Percentiles rank a stretch among this genome's conserved stretches.
phyloP scores from a whole-genome alignment of 1,140 invertebrate species.

The Lordiphosa collinella region DNA sequence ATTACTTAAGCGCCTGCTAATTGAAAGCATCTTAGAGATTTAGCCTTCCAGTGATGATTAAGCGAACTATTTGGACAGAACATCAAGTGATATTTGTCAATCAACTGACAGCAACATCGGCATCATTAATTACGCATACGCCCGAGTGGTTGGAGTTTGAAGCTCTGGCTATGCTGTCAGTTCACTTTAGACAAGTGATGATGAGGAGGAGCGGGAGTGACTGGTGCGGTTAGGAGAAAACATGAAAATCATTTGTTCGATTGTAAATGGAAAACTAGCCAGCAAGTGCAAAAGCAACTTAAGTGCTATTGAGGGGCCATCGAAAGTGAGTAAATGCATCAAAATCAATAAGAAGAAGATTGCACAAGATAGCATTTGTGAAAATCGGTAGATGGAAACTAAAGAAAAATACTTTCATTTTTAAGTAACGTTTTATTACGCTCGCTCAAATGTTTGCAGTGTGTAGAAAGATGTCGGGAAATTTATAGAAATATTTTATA shows the following conservation, averaged over 20 bases:
- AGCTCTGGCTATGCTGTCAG: slow-evolving; percentile 25
- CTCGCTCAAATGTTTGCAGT: neutral
- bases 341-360: slow-evolving; percentile 47
- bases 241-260: slow-evolving; percentile 45
- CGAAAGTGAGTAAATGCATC: slow-evolving; percentile 26
- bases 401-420: too few species aligned
- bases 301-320: slow-evolving; percentile 41
- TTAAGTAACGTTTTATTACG: too few species aligned
- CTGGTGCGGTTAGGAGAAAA: slow-evolving; percentile 1
- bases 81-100: slow-evolving; percentile 59
- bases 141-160: slow-evolving; percentile 22
- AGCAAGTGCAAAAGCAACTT: slow-evolving; percentile 16
- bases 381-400: too few species aligned
- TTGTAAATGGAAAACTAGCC: slow-evolving; percentile 20
- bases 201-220: neutral
- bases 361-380: slow-evolving; percentile 29
- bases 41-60: slow-evolving; percentile 49
- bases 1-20: slow-evolving; percentile 64
- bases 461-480: neutral
- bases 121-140: slow-evolving; percentile 62
- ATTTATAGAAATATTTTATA: neutral
- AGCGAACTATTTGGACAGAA: slow-evolving; percentile 23
- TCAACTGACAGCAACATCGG: slow-evolving; percentile 51
- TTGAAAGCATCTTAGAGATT: slow-evolving; percentile 67
- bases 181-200: slow-evolving; percentile 25